These are phyloP conservation scores for Eledone cirrhosa DNA, from an alignment of 2,888 invertebrate species.

Conservation along the genomic window DNA sequence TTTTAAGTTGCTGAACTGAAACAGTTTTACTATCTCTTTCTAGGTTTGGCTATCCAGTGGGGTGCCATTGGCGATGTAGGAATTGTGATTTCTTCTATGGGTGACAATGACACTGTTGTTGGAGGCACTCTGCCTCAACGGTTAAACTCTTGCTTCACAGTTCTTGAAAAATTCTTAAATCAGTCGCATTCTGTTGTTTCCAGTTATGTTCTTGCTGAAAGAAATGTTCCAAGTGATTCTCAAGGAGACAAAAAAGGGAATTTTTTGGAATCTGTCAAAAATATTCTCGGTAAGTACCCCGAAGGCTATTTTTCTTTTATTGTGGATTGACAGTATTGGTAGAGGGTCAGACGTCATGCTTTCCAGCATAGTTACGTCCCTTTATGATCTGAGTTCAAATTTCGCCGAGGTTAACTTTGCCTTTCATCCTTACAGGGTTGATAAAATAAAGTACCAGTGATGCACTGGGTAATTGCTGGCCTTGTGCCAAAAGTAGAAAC, in stretches of 20 bases:
- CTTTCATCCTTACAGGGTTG: too few relatives aligned
- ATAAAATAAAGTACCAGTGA: too few relatives aligned
- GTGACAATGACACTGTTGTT: conserved; percentile 87
- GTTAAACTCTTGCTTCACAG: conserved; percentile 89
- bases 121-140: conserved; percentile 96
- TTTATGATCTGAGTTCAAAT: too few relatives aligned
- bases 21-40: background rate
- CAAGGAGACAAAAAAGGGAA: conserved; percentile 68
- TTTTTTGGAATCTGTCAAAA: conserved; percentile 82
- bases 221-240: conserved; percentile 72
- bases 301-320: background rate
- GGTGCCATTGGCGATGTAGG: conserved; percentile 99
- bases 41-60: conserved; percentile 90
- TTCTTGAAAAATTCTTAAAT: conserved; percentile 89
- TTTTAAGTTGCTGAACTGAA: too few relatives aligned
- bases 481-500: too few relatives aligned
- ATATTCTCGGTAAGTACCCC: conserved; percentile 77
- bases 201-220: conserved; percentile 86
- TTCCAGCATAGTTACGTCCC: too few relatives aligned
- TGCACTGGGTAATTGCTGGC: too few relatives aligned
- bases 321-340: too few relatives aligned
- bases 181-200: conserved; percentile 72
- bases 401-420: too few relatives aligned
- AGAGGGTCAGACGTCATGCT: too few relatives aligned
- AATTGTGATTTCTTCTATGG: conserved; percentile 86